These are phyloP conservation scores for Lasioglossum albipes DNA, from an alignment of 1,140 invertebrate genomes.

Conservation along the genomic window DNA sequence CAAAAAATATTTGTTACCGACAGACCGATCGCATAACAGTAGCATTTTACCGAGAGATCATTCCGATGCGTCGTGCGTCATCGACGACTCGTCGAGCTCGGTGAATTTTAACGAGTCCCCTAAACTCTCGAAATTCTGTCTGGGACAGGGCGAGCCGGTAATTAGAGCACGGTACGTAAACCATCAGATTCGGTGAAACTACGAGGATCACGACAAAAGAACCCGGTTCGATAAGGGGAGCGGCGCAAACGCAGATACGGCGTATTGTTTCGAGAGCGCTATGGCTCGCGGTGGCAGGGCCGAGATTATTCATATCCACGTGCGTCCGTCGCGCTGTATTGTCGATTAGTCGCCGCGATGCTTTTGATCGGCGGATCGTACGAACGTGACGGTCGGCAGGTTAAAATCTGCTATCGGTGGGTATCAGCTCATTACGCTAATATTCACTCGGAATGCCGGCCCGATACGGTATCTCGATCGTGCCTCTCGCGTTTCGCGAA, in stretches of 20 bases:
- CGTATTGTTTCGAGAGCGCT: conserved; percentile 21
- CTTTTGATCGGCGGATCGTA: conserved; percentile 59
- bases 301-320: conserved; percentile 42
- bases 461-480: conserved; percentile 73
- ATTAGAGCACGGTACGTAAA: conserved; percentile 13
- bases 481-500: conserved; percentile 61
- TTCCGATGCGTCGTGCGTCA: too few species aligned
- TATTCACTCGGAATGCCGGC: conserved; percentile 73
- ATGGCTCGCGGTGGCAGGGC: not conserved
- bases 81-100: too few species aligned
- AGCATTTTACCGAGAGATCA: too few species aligned
- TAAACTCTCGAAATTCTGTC: not conserved
- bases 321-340: not conserved
- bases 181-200: conserved; percentile 15
- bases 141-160: conserved; percentile 4
- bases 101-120: too few species aligned
- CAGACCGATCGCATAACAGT: too few species aligned
- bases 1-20: too few species aligned
- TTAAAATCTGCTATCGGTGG: conserved; percentile 70
- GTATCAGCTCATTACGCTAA: conserved; percentile 76
- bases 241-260: conserved; percentile 22
- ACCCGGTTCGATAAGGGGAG: conserved; percentile 19
- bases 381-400: conserved; percentile 59
- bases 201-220: conserved; percentile 32
- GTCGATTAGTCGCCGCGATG: conserved; percentile 52